These are phyloP conservation scores for Chloroceryle amazona DNA, from an alignment of 2,797 vertebrate genomes.

Conservation along the genomic window DNA sequence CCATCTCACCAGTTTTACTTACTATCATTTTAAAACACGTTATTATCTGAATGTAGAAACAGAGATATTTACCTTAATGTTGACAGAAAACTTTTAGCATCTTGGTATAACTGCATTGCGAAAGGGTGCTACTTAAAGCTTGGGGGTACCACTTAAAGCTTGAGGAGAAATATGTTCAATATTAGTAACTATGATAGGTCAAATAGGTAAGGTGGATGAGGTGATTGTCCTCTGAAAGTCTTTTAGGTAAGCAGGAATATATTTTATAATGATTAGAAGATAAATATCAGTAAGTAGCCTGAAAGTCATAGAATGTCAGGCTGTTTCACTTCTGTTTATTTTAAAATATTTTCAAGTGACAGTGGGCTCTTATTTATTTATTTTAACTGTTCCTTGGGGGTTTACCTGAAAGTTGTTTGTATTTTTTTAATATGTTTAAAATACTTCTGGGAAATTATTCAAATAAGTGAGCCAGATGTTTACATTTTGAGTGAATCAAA, in stretches of 20 bases:
- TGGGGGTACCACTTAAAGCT: neutral
- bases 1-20: neutral
- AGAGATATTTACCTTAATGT: neutral
- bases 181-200: neutral
- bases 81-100: neutral
- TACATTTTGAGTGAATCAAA: neutral
- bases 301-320: neutral
- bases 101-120: neutral
- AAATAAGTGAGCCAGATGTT: neutral
- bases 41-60: neutral
- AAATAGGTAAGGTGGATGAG: neutral
- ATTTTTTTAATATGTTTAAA: neutral
- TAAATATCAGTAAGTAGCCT: neutral
- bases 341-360: neutral
- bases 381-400: neutral
- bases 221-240: neutral
- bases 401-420: neutral
- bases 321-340: neutral
- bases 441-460: neutral
- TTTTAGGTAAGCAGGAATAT: neutral
- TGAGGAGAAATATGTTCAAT: neutral
- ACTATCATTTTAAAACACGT: neutral
- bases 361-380: neutral
- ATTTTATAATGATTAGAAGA: neutral
- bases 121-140: neutral